These are phyloP conservation scores for Anguilla obscura DNA, from an alignment of 2,797 vertebrate genomes.

Conservation along the genomic window DNA sequence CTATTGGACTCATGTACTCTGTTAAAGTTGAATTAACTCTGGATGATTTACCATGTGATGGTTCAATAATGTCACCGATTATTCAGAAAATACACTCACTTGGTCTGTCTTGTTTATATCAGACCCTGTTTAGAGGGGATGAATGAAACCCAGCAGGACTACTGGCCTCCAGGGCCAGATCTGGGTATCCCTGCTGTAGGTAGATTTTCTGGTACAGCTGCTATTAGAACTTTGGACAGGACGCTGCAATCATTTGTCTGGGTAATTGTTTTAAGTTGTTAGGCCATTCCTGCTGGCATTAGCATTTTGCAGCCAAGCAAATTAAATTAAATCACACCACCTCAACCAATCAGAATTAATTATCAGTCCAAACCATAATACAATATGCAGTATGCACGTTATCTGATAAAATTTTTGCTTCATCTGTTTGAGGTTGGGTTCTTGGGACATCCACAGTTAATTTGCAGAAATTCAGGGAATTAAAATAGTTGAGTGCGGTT, in stretches of 20 bases:
- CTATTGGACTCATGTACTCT: too few relatives aligned
- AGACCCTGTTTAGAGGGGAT: too few relatives aligned
- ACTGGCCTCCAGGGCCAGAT: too few relatives aligned
- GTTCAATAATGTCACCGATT: too few relatives aligned
- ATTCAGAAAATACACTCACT: too few relatives aligned
- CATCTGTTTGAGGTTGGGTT: not conserved
- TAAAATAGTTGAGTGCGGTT: not conserved
- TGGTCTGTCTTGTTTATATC: too few relatives aligned
- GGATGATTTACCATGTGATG: too few relatives aligned
- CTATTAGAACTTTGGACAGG: not conserved
- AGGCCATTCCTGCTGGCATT: not conserved
- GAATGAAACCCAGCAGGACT: too few relatives aligned
- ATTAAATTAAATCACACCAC: not conserved
- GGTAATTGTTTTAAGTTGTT: not conserved
- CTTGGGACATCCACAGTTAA: not conserved
- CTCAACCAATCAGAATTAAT: not conserved
- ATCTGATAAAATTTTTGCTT: not conserved
- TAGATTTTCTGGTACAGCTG: not conserved
- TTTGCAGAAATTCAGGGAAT: not conserved
- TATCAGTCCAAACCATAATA: not conserved
- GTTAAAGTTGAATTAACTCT: too few relatives aligned
- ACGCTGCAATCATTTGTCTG: not conserved
- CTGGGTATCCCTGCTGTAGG: too few relatives aligned
- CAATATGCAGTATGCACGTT: not conserved
- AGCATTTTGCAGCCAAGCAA: not conserved